Conservation (phyloP, 2,888 invertebrate genomes). For the Alitta virens region DNA sequence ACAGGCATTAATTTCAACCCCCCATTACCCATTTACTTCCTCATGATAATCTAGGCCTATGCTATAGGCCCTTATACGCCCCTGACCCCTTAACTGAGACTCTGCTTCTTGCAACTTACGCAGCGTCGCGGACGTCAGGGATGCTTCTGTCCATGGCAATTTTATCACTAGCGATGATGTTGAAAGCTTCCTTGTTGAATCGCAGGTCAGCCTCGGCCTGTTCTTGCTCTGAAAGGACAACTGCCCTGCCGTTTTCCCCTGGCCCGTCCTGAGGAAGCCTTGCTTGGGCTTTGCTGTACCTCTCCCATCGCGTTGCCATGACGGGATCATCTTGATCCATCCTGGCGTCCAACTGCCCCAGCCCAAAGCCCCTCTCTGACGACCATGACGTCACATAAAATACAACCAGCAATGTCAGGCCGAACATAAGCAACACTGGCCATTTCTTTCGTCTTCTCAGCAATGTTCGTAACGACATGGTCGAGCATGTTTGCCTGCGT, state of each 20-base stretch:
- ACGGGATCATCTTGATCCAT: not conserved
- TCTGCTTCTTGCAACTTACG: slow-evolving; percentile 57
- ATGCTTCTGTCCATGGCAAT: slow-evolving; percentile 81
- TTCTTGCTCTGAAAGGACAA: slow-evolving; percentile 59
- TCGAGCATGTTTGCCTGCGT: too few species aligned
- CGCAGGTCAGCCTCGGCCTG: slow-evolving; percentile 66
- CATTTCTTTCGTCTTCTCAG: not conserved
- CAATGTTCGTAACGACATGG: not conserved
- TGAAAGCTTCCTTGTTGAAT: slow-evolving; percentile 81
- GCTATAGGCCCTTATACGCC: too few species aligned
- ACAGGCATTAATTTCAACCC: too few species aligned
- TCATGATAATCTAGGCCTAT: too few species aligned
- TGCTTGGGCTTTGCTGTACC: slow-evolving; percentile 21
- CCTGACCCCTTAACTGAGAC: too few species aligned
- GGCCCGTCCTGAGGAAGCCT: slow-evolving; percentile 35
- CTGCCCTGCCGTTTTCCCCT: slow-evolving; percentile 49
- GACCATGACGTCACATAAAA: not conserved
- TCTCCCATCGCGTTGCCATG: slow-evolving; percentile 15
- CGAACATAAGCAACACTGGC: not conserved
- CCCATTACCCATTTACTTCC: too few species aligned
- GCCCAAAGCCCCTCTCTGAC: not conserved
- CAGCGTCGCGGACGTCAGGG: slow-evolving; percentile 64
- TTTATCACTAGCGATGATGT: slow-evolving; percentile 82
- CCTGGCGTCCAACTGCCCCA: not conserved
- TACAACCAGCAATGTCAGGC: not conserved